Percentiles rank a stretch among this genome's conserved stretches.
Evolutionary conservation across 2,797 vertebrate genomes (phyloP).

Genomic region (Dermochelys coriacea): DNA sequence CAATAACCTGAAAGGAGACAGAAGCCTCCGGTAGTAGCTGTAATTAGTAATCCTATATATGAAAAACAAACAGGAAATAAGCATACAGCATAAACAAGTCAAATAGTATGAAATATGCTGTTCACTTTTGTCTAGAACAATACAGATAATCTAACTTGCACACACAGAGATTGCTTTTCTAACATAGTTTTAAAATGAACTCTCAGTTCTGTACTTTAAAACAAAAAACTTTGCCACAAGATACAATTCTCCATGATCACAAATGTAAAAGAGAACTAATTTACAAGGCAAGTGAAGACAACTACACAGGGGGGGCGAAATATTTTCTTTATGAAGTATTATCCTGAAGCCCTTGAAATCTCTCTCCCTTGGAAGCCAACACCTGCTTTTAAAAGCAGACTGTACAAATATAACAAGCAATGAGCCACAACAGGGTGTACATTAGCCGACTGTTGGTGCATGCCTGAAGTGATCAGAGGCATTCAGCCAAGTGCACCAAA

Average conservation of each 20-base stretch:
- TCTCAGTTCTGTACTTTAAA: neutral
- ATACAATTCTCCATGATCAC: neutral
- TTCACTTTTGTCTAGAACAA: neutral
- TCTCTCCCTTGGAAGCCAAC: slow-evolving; percentile 6
- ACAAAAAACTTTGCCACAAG: neutral
- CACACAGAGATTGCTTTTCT: slow-evolving; percentile 16
- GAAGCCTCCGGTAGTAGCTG: slow-evolving; percentile 48
- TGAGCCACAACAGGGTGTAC: slow-evolving; percentile 14
- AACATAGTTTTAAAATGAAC: slow-evolving; percentile 27
- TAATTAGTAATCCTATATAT: slow-evolving; percentile 62
- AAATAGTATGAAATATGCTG: neutral
- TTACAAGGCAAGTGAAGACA: neutral
- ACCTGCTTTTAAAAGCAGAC: slow-evolving; percentile 17
- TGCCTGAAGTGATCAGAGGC: neutral
- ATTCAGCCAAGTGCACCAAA: slow-evolving; percentile 42
- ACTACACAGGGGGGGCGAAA: neutral
- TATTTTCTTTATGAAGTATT: neutral
- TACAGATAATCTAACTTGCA: slow-evolving; percentile 40
- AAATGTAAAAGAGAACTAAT: neutral
- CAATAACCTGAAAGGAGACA: slow-evolving; percentile 65
- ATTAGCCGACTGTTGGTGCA: neutral
- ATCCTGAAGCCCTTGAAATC: slow-evolving; percentile 11
- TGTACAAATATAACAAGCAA: neutral
- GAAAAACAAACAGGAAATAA: slow-evolving; percentile 72
- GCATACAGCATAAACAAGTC: slow-evolving; percentile 25